Base-by-base conservation (phyloP, 1,140 invertebrate genomes). In the Hycleus cichorii region DNA sequence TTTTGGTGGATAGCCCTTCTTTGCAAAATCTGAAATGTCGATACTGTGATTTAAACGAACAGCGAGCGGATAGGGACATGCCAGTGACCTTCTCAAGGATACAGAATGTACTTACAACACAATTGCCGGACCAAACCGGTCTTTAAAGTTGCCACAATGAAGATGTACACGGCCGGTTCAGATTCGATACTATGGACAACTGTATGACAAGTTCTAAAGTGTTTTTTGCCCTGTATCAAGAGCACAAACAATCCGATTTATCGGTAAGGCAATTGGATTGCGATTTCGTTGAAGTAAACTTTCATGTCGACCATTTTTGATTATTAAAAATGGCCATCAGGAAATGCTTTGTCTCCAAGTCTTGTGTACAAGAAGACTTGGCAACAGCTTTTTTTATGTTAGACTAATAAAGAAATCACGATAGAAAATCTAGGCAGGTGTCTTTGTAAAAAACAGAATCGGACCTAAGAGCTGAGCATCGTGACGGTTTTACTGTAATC, bases 71-170 rank as follows among this genome's bases (percentile, higher is more conserved):
- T 61, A 59, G 62, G 61, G 62, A 66, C 64, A 64, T 61, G 64
- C 62, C 62, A 66, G 61, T 66, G 62, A 66, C 64, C 64, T 66
- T 66, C 64, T 66, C 64, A 66, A 66, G 64, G 64, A 61, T 63
- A 62, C 60, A 47, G 12, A 38, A 48, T 49, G 55, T 56, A 32
- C 32, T 32, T 32, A 32, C 32, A 32, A 32, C 32, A 32, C 38
- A 25, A 42, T 46, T 55, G 47, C 54, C 50, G 52, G 60, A 62
- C 60, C 60, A 60, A 58, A 60, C 58, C 62, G 59, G 59, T 64
- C 54, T 61, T 53, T 42, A 43, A 53, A 44, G 42, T 27, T 42
- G 10, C 26, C 50, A 51, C 55, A 59, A 64, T 60, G 54, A 60
- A 64, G 62, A 60, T 54, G 52, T 64, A 64, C 43, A 53, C 40